Conservation (phyloP, 2,888 invertebrate genomes). For the Hemaris fuciformis region DNA sequence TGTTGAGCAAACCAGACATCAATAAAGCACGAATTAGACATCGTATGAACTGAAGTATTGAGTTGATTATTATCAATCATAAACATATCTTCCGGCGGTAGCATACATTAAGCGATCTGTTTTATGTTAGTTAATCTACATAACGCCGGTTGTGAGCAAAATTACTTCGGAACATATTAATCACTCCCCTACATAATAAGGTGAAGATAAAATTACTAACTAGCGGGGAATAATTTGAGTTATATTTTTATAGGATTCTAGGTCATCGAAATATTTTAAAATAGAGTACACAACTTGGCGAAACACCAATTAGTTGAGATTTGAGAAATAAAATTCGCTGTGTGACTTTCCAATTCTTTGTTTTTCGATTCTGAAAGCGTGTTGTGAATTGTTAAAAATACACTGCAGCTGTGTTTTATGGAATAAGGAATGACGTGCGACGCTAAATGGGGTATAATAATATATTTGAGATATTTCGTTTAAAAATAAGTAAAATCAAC, state of each 20-base stretch:
- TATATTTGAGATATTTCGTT: too few species aligned
- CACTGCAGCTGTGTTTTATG: neutral
- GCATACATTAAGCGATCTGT: constrained; percentile 9
- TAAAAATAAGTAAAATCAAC: too few species aligned
- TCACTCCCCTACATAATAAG: neutral
- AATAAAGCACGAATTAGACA: neutral
- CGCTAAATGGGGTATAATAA: neutral
- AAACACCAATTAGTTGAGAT: constrained; percentile 24
- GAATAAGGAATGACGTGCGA: neutral
- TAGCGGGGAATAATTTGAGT: neutral
- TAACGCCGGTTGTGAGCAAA: neutral
- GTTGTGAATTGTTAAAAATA: neutral
- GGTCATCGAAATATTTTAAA: constrained; percentile 22
- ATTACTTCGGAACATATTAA: constrained; percentile 11
- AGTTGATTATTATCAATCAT: neutral
- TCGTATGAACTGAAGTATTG: neutral
- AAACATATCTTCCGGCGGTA: constrained; percentile 7
- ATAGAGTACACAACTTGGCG: constrained; percentile 27
- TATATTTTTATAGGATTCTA: constrained; percentile 14
- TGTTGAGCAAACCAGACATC: neutral
- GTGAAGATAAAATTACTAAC: neutral
- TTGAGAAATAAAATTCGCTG: constrained; percentile 9
- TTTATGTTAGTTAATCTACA: constrained; percentile 11
- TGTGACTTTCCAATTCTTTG: neutral
- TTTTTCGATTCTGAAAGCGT: neutral